phyloP scores from a whole-genome alignment of 2,888 invertebrate species.

The Serripes groenlandicus region DNA sequence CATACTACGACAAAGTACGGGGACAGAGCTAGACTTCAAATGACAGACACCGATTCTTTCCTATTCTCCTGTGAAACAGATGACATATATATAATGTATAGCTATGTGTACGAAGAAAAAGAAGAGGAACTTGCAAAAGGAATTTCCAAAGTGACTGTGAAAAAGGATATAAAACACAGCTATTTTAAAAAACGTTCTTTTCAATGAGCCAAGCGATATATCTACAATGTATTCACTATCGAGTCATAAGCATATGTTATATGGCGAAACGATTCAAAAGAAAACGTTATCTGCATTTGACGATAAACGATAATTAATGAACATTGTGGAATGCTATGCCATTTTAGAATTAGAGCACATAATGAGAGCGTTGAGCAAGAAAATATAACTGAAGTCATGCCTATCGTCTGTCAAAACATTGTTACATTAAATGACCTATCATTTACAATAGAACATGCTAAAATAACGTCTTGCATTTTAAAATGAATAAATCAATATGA shows the following conservation, averaged over 20 bases:
- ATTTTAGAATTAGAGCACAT: not conserved
- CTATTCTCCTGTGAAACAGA: constrained; percentile 34
- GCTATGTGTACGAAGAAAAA: constrained; percentile 7
- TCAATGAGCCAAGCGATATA: constrained; percentile 4
- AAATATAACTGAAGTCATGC: not conserved
- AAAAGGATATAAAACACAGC: constrained; percentile 12
- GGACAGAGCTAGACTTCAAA: constrained; percentile 23
- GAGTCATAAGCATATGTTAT: constrained; percentile 23
- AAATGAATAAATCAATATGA: no score
- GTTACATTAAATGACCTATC: not conserved
- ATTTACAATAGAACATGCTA: not conserved
- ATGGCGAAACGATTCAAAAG: constrained; percentile 27
- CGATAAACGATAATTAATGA: constrained; percentile 32
- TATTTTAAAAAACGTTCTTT: constrained; percentile 29
- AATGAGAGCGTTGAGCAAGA: not conserved
- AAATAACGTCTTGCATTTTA: not conserved
- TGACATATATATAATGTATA: constrained; percentile 51
- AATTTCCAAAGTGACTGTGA: not conserved
- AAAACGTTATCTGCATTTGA: constrained; percentile 31
- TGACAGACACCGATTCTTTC: constrained; percentile 59
- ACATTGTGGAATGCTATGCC: not conserved
- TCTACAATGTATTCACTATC: constrained; percentile 26
- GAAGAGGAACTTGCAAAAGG: constrained; percentile 15
- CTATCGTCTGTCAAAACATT: not conserved
- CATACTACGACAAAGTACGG: constrained; percentile 40